A percentile compares a stretch with the other conserved stretches of the same genome.
Evolutionary conservation across 2,797 vertebrate species (phyloP).

Genomic region (Benthosema pterotum): DNA sequence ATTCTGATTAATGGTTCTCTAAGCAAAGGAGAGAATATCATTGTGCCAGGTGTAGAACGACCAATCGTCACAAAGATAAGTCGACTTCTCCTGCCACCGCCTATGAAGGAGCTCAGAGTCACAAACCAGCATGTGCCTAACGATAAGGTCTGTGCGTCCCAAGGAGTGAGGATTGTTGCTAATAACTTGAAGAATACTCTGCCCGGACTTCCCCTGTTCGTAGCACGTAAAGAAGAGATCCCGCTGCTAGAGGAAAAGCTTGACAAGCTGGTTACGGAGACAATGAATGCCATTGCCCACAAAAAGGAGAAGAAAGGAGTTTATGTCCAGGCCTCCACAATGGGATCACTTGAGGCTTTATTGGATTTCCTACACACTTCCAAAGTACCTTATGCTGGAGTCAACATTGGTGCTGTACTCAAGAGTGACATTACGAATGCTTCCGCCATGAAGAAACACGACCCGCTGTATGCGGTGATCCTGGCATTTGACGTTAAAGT

Average conservation of each 20-base stretch:
- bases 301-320: constrained; percentile 98
- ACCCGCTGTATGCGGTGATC: constrained; percentile 94
- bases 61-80: constrained; percentile 97
- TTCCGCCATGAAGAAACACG: constrained; percentile 96
- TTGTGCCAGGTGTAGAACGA: constrained; percentile 96
- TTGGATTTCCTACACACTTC: constrained; percentile 96
- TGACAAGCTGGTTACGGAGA: constrained; percentile 88
- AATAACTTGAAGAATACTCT: constrained; percentile 96
- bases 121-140: constrained; percentile 98
- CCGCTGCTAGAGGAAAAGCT: constrained; percentile 88
- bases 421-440: constrained; percentile 98
- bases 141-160: constrained; percentile 93
- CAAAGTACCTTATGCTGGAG: constrained; percentile 96
- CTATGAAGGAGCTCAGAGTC: constrained; percentile 94
- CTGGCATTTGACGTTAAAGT: constrained; percentile 97
- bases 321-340: constrained; percentile 96
- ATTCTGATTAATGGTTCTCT: constrained; percentile 94
- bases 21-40: constrained; percentile 93
- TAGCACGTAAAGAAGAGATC: constrained; percentile 93
- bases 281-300: constrained; percentile 85
- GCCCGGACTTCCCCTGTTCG: constrained; percentile 92
- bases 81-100: constrained; percentile 92
- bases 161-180: constrained; percentile 96
- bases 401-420: constrained; percentile 98
- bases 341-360: constrained; percentile 96